Percentiles rank a stretch among this genome's conserved stretches.
These are phyloP conservation scores for Atlantisia rogersi DNA, from an alignment of 2,113 vertebrate genomes.

Conservation along the genomic window DNA sequence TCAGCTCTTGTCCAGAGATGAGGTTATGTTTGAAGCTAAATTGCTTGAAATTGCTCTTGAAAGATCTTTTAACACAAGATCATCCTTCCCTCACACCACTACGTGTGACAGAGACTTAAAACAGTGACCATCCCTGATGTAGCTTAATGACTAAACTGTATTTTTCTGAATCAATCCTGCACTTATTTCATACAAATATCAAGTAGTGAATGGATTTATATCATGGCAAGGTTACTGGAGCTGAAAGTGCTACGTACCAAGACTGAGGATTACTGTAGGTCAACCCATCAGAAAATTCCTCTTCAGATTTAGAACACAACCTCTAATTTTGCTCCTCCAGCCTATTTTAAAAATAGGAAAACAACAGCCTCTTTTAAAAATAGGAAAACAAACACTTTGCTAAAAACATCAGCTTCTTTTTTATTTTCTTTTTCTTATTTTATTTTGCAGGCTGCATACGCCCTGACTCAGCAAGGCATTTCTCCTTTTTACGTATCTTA, in stretches of 20 bases:
- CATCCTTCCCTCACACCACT: rapidly evolving
- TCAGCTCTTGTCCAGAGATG: not conserved
- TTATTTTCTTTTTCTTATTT: not conserved
- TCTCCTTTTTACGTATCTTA: not conserved
- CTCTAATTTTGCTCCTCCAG: conserved; percentile 49
- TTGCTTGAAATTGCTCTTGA: not conserved
- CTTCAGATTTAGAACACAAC: conserved; percentile 50
- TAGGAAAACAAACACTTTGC: not conserved
- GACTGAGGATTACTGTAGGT: not conserved
- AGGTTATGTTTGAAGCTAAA: not conserved
- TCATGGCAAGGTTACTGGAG: not conserved
- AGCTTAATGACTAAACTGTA: not conserved
- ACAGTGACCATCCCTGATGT: not conserved
- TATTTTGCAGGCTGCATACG: not conserved
- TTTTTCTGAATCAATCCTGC: not conserved
- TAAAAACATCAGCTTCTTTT: not conserved
- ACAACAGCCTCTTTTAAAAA: conserved; percentile 10
- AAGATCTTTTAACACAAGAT: not conserved
- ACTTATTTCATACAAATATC: not conserved
- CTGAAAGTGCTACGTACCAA: not conserved
- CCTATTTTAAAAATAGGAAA: conserved; percentile 25
- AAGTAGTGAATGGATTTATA: not conserved
- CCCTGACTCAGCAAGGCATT: conserved; percentile 35
- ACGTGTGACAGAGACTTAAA: not conserved
- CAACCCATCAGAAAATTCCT: conserved; percentile 25